A percentile compares a stretch with the other conserved stretches of the same genome.
Conservation (phyloP, 2,888 invertebrate species). For the Drosophila kokeensis region DNA sequence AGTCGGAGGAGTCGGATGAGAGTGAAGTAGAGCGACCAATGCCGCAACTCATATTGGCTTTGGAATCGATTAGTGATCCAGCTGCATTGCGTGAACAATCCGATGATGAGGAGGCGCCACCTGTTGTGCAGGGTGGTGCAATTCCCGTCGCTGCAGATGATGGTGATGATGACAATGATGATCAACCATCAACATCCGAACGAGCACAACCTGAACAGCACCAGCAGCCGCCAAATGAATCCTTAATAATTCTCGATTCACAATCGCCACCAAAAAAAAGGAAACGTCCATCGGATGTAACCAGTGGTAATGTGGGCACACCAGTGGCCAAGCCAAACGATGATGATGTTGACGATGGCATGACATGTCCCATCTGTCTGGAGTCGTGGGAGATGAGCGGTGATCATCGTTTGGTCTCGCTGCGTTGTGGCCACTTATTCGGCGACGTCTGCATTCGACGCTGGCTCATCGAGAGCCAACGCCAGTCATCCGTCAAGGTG, state of each 20-base stretch:
- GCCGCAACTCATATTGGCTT: not conserved
- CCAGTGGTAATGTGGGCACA: conserved; percentile 28
- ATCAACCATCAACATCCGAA: conserved; percentile 26
- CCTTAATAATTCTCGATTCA: conserved; percentile 47
- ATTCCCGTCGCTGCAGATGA: not conserved
- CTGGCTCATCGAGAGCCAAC: conserved; percentile 83
- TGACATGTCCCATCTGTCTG: conserved; percentile 94
- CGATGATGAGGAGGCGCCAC: not conserved
- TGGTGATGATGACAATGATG: conserved; percentile 2
- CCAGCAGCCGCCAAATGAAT: conserved; percentile 1
- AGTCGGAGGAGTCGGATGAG: not conserved
- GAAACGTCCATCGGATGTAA: conserved; percentile 67
- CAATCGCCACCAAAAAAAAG: conserved; percentile 82
- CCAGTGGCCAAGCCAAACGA: conserved; percentile 80
- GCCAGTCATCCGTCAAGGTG: conserved; percentile 85
- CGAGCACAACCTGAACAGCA: conserved; percentile 17
- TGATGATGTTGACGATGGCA: conserved; percentile 88
- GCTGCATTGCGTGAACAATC: not conserved
- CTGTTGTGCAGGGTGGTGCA: not conserved
- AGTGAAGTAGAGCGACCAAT: not conserved
- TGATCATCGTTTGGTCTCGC: conserved; percentile 92
- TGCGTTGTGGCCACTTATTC: conserved; percentile 97
- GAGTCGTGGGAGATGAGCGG: conserved; percentile 95
- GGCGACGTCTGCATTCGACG: conserved; percentile 89
- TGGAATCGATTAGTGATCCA: not conserved